These are phyloP conservation scores for Eledona agricola DNA, from an alignment of 2,888 invertebrate species.

Conservation along the genomic window DNA sequence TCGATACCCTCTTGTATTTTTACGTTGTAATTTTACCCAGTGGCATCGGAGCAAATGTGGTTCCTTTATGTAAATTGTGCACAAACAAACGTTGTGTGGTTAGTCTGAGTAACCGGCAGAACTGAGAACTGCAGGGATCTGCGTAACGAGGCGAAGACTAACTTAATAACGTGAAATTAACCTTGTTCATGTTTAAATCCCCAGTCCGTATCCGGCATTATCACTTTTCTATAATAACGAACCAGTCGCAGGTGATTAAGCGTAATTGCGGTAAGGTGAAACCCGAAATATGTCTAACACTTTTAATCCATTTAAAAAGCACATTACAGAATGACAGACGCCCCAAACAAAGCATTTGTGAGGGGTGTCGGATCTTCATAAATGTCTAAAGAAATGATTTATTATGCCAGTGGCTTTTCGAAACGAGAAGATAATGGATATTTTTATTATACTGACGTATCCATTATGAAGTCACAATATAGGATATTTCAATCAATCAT, in stretches of 20 bases:
- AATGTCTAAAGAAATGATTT: slow-evolving; percentile 58
- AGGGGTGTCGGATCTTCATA: slow-evolving; percentile 57
- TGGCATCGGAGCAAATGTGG: slow-evolving; percentile 46
- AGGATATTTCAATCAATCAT: slow-evolving; percentile 54
- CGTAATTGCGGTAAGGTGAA: too few relatives aligned
- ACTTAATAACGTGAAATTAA: slow-evolving; percentile 48
- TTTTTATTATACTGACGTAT: slow-evolving; percentile 57
- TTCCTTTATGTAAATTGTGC: slow-evolving; percentile 53
- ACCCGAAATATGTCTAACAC: slow-evolving; percentile 27
- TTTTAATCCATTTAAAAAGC: slow-evolving; percentile 46
- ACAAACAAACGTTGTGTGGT: slow-evolving; percentile 51
- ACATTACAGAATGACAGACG: slow-evolving; percentile 45
- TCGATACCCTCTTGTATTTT: too few relatives aligned
- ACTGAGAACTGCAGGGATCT: slow-evolving; percentile 51
- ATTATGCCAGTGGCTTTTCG: slow-evolving; percentile 55
- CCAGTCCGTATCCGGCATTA: slow-evolving; percentile 36
- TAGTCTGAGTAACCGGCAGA: slow-evolving; percentile 49
- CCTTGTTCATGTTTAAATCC: slow-evolving; percentile 41
- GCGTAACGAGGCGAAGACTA: slow-evolving; percentile 53
- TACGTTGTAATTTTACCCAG: slow-evolving; percentile 21
- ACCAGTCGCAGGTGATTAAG: too few relatives aligned
- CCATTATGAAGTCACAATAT: slow-evolving; percentile 55
- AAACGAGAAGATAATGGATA: slow-evolving; percentile 57
- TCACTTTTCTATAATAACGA: slow-evolving; percentile 28
- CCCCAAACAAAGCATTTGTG: slow-evolving; percentile 54